Conservation (phyloP, 2,113 vertebrate species). For the Calidris pugnax region DNA sequence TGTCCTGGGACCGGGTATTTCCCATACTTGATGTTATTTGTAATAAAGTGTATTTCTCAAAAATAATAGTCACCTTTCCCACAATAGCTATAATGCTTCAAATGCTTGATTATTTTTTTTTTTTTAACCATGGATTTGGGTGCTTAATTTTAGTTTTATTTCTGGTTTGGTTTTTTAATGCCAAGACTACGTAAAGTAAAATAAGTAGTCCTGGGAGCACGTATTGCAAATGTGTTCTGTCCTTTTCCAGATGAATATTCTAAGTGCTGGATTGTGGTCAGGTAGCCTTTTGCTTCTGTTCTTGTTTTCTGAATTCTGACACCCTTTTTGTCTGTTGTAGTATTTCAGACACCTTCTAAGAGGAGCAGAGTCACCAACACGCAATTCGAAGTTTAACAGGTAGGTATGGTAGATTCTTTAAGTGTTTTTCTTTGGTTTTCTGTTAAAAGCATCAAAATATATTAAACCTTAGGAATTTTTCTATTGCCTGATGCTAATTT, state of each 20-base stretch:
- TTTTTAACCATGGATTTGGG: neutral
- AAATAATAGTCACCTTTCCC: neutral
- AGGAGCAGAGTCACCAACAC: slow-evolving; percentile 88
- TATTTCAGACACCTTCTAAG: slow-evolving; percentile 93
- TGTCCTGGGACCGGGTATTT: neutral
- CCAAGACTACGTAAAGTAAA: neutral
- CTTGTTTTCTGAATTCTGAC: neutral
- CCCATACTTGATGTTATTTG: neutral
- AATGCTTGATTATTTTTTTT: neutral
- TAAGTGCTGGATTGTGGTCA: neutral
- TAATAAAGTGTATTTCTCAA: neutral
- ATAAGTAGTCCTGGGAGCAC: neutral
- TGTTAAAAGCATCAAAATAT: neutral
- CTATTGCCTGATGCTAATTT: neutral
- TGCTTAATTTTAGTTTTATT: neutral
- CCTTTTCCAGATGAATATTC: neutral
- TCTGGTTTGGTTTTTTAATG: neutral
- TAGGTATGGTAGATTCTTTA: slow-evolving; percentile 56
- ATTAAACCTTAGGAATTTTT: neutral
- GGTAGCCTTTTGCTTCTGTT: neutral
- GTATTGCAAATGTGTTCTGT: neutral
- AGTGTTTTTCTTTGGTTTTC: neutral
- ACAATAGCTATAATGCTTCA: neutral
- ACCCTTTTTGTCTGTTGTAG: slow-evolving; percentile 71
- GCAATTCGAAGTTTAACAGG: slow-evolving; percentile 88